Evolutionary conservation across 1,140 invertebrate species (phyloP).

Genomic region (Cydia fagiglandana): DNA sequence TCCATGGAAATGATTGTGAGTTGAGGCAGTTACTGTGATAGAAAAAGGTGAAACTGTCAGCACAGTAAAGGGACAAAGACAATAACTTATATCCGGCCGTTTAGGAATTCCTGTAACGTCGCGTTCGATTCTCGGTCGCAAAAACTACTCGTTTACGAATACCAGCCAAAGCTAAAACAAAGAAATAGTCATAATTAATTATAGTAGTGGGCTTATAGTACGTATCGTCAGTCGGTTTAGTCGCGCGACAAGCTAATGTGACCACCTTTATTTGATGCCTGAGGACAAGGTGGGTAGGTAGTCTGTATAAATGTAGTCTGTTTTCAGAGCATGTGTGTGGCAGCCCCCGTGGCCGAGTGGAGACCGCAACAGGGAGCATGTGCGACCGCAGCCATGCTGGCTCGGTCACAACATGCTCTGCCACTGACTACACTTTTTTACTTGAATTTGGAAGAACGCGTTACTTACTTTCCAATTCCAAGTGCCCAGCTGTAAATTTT

Average conservation of each 20-base stretch:
- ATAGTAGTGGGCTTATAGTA: too few relatives aligned
- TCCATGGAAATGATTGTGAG: conserved; percentile 1
- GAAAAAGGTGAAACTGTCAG: background rate
- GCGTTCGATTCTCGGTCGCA: too few relatives aligned
- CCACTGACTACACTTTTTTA: conserved; percentile 9
- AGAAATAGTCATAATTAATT: too few relatives aligned
- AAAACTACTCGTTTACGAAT: too few relatives aligned
- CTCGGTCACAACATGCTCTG: background rate
- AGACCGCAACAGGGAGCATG: background rate
- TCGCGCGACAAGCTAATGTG: too few relatives aligned
- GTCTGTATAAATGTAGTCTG: background rate
- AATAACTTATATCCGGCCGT: too few relatives aligned
- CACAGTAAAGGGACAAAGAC: background rate
- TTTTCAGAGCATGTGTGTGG: background rate
- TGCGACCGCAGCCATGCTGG: conserved; percentile 1
- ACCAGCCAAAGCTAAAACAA: too few relatives aligned
- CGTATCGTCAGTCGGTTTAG: too few relatives aligned
- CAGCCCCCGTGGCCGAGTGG: background rate
- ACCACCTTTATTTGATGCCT: background rate
- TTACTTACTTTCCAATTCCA: background rate
- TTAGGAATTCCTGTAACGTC: too few relatives aligned
- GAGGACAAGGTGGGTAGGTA: background rate
- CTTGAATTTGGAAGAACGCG: background rate
- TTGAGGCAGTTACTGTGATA: background rate
- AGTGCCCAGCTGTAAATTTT: background rate